These are phyloP conservation scores for Ectobius pallidus DNA, from an alignment of 2,888 invertebrate genomes.

Conservation along the genomic window DNA sequence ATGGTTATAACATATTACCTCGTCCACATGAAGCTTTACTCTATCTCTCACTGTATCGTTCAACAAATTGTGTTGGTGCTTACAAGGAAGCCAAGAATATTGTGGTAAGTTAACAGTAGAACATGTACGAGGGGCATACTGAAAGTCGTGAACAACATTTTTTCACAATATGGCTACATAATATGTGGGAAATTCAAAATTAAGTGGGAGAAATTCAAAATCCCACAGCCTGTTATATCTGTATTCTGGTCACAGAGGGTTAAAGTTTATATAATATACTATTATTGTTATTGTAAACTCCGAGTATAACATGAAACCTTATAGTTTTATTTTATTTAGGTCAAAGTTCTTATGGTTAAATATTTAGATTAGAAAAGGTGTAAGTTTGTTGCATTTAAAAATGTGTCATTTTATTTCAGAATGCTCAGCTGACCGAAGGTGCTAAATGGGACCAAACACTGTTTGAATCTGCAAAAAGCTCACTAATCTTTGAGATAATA, in stretches of 20 bases:
- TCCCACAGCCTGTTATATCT: no score
- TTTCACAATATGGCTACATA: not conserved
- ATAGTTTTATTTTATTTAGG: no score
- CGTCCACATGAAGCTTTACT: slow-evolving; percentile 72
- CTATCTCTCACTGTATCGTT: slow-evolving; percentile 73
- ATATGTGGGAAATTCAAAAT: not conserved
- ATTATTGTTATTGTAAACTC: no score
- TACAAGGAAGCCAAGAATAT: slow-evolving; percentile 71
- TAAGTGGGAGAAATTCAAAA: no score
- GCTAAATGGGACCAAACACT: slow-evolving; percentile 72
- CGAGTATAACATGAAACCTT: no score
- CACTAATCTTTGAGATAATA: slow-evolving; percentile 85
- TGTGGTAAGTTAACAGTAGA: not conserved
- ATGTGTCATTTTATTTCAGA: slow-evolving; percentile 57
- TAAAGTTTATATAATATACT: not conserved
- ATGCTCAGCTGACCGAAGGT: slow-evolving; percentile 64
- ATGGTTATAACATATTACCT: slow-evolving; percentile 65
- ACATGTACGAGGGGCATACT: not conserved
- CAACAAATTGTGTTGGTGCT: slow-evolving; percentile 79
- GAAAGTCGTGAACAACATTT: no score
- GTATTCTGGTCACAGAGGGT: not conserved
- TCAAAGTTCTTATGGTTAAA: no score
- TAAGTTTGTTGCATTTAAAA: no score
- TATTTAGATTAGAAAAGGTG: no score
- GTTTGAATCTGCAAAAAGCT: slow-evolving; percentile 83